phyloP scores from a whole-genome alignment of 2,888 invertebrate genomes.

The Leuctra nigra region DNA sequence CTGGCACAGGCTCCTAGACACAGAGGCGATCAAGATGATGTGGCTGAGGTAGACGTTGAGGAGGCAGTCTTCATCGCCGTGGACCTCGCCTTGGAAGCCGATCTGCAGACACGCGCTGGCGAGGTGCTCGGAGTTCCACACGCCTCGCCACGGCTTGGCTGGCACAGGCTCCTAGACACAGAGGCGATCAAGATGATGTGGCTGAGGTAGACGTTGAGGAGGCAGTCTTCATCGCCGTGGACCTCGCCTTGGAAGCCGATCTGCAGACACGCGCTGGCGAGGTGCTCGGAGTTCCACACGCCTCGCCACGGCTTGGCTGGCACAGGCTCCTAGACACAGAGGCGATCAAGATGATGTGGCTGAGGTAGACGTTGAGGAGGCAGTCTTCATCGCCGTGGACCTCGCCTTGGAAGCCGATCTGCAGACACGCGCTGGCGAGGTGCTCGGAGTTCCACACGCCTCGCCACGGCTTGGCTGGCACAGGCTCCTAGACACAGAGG shows the following conservation, averaged over 20 bases:
- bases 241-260: conserved; percentile 41
- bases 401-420: conserved; percentile 45
- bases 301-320: conserved; percentile 55
- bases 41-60: conserved; percentile 40
- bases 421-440: conserved; percentile 53
- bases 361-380: conserved; percentile 39
- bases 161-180: conserved; percentile 51
- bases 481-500: conserved; percentile 52
- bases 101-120: conserved; percentile 58
- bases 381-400: conserved; percentile 35
- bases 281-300: conserved; percentile 57
- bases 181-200: too few species aligned
- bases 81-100: conserved; percentile 36
- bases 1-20: conserved; percentile 49
- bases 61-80: conserved; percentile 36
- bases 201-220: conserved; percentile 39
- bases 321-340: conserved; percentile 51
- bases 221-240: conserved; percentile 36
- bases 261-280: conserved; percentile 55
- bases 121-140: conserved; percentile 57
- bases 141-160: conserved; percentile 54
- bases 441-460: conserved; percentile 61
- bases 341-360: too few species aligned
- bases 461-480: conserved; percentile 52
- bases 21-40: too few species aligned